Evolutionary conservation across 2,113 vertebrate species (phyloP), one percentile per base, ranked within the genome.

Genomic region (Macquaria australasica): DNA sequence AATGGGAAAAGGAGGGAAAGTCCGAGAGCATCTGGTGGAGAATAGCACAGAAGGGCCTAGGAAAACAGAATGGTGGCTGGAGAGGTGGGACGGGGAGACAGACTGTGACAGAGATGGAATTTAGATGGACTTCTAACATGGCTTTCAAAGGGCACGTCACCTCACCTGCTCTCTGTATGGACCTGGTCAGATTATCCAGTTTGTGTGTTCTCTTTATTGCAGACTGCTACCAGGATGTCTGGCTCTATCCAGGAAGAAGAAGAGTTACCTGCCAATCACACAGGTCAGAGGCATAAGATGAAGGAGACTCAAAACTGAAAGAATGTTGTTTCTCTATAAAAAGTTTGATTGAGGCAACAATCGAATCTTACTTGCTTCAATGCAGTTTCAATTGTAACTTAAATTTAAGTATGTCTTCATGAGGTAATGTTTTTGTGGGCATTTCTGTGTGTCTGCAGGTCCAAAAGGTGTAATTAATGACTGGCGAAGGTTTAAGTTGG

Each of bases 401-500:
- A 45, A 16, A 56, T 62, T 23, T 3, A 20, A 72, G 14, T 34
- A 50, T 43, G 4, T 59, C n/a, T 75, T 23, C 2, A 16, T 48
- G 6, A 73, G 18, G 4, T 50, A 0, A 23, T 55, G 6, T 37
- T 64, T 68, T 70, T 41, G 20, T 72, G 10, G 6, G 3, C 4
- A 4, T 79, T 16, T 82, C 7, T 73, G 21, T 63, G 18, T 75
- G 16, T 77, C 12, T 74, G 8, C 82, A 99, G 98, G 98, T 60
- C 98, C 98, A 64, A 99, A 99, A 93, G 98, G 98, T 1, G 98
- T 99, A 39, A 99, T 99, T 85, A 95, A 96, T 81, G 98, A 99
- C 92, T 99, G 98, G 98, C 96, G 98, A 79, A 97, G 96, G 91
- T 99, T 99, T 93, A 99, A 99, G 84, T 69, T 99, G 93, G 97